phyloP scores from a whole-genome alignment of 2,888 invertebrate species.

The Fragum whitleyi region DNA sequence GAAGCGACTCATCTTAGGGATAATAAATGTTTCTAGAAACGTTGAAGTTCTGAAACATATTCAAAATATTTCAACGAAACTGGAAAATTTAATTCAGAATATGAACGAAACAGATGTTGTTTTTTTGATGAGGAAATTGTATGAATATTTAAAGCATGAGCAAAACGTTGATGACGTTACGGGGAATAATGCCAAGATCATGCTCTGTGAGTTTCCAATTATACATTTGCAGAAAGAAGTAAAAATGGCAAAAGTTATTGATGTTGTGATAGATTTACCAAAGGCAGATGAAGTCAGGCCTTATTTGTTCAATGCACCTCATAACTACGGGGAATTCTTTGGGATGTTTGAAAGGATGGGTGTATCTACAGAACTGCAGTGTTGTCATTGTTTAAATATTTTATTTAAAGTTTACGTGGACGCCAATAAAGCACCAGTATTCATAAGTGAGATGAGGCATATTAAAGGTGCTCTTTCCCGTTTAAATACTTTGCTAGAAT shows the following conservation, averaged over 20 bases:
- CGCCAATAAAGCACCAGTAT: slow-evolving; percentile 20
- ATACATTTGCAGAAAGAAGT: slow-evolving; percentile 32
- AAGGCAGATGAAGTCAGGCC: slow-evolving; percentile 42
- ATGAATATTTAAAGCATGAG: neutral
- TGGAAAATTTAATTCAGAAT: neutral
- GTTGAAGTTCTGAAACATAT: slow-evolving; percentile 47
- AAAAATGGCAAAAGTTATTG: neutral
- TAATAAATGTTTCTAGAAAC: slow-evolving; percentile 28
- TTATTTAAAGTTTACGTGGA: neutral
- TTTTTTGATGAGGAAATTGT: neutral
- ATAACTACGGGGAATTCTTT: slow-evolving; percentile 36
- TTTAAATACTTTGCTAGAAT: neutral
- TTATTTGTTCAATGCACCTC: slow-evolving; percentile 48
- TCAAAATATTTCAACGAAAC: slow-evolving; percentile 47
- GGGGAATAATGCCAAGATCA: neutral
- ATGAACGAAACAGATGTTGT: neutral
- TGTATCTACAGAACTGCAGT: neutral
- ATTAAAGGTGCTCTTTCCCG: neutral
- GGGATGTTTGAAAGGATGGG: slow-evolving; percentile 53
- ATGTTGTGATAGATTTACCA: slow-evolving; percentile 34
- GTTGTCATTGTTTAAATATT: slow-evolving; percentile 21
- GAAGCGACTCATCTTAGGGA: slow-evolving; percentile 23
- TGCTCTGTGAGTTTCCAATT: neutral
- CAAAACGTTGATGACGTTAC: neutral
- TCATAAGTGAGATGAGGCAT: slow-evolving; percentile 14